A percentile compares a stretch with the other conserved stretches of the same genome.
These are phyloP conservation scores for Drosophila triauraria DNA, from an alignment of 1,140 invertebrate species.

Conservation along the genomic window DNA sequence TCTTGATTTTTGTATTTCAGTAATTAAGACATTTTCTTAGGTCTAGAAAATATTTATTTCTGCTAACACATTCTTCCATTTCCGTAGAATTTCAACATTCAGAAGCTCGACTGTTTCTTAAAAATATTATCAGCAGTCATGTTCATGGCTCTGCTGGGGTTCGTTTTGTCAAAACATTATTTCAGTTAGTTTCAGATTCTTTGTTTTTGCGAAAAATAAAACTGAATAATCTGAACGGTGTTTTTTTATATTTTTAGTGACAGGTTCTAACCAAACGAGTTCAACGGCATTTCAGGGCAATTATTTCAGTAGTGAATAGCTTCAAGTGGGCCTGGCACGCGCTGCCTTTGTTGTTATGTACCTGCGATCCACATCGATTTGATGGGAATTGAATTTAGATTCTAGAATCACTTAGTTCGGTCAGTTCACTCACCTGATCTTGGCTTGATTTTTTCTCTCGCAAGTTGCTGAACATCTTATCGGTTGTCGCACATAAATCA, in stretches of 20 bases:
- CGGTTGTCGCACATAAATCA: neutral
- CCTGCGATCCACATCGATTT: conserved; percentile 23
- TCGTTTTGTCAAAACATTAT: conserved; percentile 32
- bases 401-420: conserved; percentile 16
- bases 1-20: no score
- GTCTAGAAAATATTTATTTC: no score
- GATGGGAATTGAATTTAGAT: conserved; percentile 10
- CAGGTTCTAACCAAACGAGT: conserved; percentile 76
- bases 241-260: conserved; percentile 43
- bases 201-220: conserved; percentile 45
- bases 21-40: no score
- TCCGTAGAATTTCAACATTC: neutral
- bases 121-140: conserved; percentile 24
- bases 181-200: conserved; percentile 48
- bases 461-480: neutral
- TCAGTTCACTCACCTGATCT: conserved; percentile 31
- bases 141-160: conserved; percentile 51
- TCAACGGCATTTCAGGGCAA: conserved; percentile 78
- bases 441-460: neutral
- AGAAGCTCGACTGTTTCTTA: conserved; percentile 9
- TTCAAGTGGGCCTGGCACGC: conserved; percentile 46
- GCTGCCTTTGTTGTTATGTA: conserved; percentile 13
- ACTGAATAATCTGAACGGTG: conserved; percentile 45
- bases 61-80: neutral
- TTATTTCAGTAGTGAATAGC: conserved; percentile 69